Conservation (phyloP, 2,113 vertebrate species). For the Pardalotus punctatus region DNA sequence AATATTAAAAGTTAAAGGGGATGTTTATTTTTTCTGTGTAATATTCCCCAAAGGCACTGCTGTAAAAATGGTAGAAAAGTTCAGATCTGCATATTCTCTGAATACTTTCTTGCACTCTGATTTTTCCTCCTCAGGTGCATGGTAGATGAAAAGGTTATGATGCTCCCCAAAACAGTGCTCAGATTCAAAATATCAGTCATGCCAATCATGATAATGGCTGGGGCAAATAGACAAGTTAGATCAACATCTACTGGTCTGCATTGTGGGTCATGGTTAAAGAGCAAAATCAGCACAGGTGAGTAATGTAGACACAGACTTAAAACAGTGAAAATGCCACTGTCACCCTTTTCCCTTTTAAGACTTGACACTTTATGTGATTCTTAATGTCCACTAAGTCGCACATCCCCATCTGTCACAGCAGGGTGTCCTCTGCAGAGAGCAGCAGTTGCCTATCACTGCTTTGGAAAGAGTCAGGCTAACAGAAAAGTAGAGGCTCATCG, state of each 20-base stretch:
- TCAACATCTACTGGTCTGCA: background rate
- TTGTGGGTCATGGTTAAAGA: background rate
- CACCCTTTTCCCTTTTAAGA: background rate
- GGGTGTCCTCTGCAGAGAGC: background rate
- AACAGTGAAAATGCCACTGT: background rate
- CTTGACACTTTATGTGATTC: background rate
- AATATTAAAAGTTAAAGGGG: background rate
- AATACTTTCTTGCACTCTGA: background rate
- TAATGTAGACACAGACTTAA: background rate
- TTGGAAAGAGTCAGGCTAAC: background rate
- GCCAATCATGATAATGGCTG: background rate
- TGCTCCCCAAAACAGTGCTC: background rate
- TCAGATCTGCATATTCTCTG: background rate
- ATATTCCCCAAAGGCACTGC: background rate
- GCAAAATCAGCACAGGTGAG: background rate
- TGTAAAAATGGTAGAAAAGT: background rate
- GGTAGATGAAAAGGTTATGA: background rate
- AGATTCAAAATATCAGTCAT: background rate
- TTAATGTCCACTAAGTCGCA: background rate
- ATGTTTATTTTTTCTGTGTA: background rate
- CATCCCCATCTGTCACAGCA: fast-evolving
- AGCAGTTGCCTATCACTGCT: background rate
- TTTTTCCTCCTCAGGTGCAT: background rate
- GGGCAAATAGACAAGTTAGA: background rate
- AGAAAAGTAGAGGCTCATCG: background rate